phyloP scores from a whole-genome alignment of 2,888 invertebrate species.

The Gymnosoma rotundatum region DNA sequence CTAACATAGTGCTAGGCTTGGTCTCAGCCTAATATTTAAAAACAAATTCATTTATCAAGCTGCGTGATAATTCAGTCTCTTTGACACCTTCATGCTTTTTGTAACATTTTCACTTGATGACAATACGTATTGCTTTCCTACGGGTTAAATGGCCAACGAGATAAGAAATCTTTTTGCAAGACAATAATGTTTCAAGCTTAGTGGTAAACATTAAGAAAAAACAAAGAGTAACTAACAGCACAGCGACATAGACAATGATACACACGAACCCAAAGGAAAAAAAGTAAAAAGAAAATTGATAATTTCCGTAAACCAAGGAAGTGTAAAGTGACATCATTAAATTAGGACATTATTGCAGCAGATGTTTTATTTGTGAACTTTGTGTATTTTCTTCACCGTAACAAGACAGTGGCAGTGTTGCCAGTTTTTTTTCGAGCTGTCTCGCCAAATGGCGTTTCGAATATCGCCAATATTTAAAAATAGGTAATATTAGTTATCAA shows the following conservation, averaged over 20 bases:
- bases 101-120: slow-evolving; percentile 6
- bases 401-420: too few relatives aligned
- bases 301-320: slow-evolving; percentile 20
- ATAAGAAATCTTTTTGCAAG: slow-evolving; percentile 42
- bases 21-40: not conserved
- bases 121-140: slow-evolving; percentile 17
- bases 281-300: not conserved
- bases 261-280: not conserved
- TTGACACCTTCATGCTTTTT: slow-evolving; percentile 33
- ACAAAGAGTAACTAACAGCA: not conserved
- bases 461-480: too few relatives aligned
- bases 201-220: not conserved
- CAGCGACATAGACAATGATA: too few relatives aligned
- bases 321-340: slow-evolving; percentile 29
- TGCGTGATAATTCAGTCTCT: slow-evolving; percentile 37
- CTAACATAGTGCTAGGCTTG: not conserved
- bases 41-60: slow-evolving; percentile 47
- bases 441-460: too few relatives aligned
- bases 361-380: not conserved
- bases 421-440: too few relatives aligned
- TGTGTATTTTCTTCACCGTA: too few relatives aligned
- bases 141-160: slow-evolving; percentile 42
- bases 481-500: too few relatives aligned
- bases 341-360: not conserved
- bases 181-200: not conserved